Conservation (phyloP, 2,888 invertebrate species). For the Eupithecia inturbata region DNA sequence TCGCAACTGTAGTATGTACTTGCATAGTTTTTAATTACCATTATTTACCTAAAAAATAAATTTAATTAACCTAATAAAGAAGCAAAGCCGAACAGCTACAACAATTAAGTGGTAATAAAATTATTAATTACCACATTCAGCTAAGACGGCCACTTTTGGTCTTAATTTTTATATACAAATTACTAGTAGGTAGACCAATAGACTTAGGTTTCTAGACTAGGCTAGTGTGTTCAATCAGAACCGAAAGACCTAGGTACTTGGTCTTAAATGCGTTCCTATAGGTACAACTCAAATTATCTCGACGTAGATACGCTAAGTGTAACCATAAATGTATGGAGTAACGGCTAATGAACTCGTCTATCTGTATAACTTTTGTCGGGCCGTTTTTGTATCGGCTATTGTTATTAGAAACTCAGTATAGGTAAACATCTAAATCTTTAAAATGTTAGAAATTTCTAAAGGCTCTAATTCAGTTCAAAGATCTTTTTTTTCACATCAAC, state of each 20-base stretch:
- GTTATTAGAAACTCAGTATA: slow-evolving; percentile 48
- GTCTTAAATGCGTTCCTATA: slow-evolving; percentile 27
- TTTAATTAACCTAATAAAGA: too few relatives aligned
- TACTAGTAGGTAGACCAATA: not conserved
- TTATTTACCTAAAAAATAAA: too few relatives aligned
- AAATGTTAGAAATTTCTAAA: too few relatives aligned
- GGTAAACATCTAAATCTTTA: not conserved
- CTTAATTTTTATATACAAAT: not conserved
- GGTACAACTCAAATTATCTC: slow-evolving; percentile 44
- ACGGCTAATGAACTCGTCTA: slow-evolving; percentile 57
- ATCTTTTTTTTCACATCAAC: too few relatives aligned
- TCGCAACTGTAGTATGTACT: not conserved
- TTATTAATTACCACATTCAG: not conserved
- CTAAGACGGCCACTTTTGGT: not conserved
- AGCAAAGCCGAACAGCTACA: too few relatives aligned
- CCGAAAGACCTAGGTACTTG: slow-evolving; percentile 36
- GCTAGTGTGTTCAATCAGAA: slow-evolving; percentile 15
- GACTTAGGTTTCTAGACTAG: too few relatives aligned
- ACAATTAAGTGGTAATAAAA: too few relatives aligned
- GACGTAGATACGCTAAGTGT: slow-evolving; percentile 42
- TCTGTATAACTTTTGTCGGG: slow-evolving; percentile 31
- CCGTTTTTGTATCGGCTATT: slow-evolving; percentile 62
- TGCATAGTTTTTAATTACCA: not conserved
- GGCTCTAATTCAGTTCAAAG: too few relatives aligned
- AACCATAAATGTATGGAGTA: slow-evolving; percentile 45